phyloP scores from a whole-genome alignment of 2,113 vertebrate species.

The Otis tarda region DNA sequence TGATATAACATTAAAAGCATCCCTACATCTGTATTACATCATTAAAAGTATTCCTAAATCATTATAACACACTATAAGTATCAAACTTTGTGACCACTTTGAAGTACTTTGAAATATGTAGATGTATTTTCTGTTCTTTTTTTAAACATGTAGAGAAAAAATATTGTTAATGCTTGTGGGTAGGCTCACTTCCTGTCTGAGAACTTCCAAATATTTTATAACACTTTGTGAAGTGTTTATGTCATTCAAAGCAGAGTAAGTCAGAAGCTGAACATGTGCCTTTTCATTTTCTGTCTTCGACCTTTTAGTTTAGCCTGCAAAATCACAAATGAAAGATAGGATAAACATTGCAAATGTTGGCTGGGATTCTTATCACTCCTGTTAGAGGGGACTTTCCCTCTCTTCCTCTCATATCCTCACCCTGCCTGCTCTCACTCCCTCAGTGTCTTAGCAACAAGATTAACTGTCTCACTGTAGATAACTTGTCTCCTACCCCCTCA shows the following conservation, averaged over 20 bases:
- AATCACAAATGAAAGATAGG: background rate
- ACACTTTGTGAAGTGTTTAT: background rate
- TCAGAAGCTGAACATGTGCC: background rate
- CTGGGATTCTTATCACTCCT: background rate
- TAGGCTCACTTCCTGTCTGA: background rate
- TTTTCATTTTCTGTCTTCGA: background rate
- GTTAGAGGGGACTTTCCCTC: background rate
- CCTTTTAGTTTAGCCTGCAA: background rate
- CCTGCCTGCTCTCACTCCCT: background rate
- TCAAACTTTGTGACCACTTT: background rate
- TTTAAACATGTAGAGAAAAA: background rate
- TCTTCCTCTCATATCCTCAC: background rate
- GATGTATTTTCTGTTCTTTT: background rate
- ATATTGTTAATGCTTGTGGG: background rate
- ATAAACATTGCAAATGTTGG: background rate
- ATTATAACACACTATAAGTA: background rate
- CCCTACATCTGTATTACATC: background rate
- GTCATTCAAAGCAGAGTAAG: background rate
- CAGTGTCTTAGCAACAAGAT: slow-evolving; percentile 38
- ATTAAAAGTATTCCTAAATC: background rate
- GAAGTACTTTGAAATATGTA: background rate
- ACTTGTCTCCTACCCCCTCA: slow-evolving; percentile 23
- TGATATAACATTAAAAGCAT: background rate
- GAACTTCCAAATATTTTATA: background rate
- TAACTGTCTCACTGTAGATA: background rate